phyloP scores from a whole-genome alignment of 2,113 vertebrate species.

The Clarias macrocephalus region DNA sequence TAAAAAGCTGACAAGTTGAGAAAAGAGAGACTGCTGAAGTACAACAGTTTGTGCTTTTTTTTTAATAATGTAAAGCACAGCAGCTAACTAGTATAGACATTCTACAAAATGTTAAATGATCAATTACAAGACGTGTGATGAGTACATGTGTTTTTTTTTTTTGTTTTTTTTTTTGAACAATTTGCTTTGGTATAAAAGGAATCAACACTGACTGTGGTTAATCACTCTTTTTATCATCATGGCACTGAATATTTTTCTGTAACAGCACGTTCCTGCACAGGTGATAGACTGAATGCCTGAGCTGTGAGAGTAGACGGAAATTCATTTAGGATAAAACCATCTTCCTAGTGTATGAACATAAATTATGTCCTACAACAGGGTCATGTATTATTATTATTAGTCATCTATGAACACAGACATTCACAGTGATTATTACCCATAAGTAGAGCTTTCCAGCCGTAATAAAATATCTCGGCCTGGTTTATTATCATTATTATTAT shows the following conservation, averaged over 20 bases:
- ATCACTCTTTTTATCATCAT: background rate
- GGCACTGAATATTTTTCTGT: background rate
- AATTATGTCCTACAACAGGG: background rate
- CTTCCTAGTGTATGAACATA: background rate
- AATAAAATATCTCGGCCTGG: constrained; percentile 11
- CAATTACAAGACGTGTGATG: background rate
- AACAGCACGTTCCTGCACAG: background rate
- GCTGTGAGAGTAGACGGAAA: background rate
- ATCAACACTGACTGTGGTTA: background rate
- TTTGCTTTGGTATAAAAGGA: background rate
- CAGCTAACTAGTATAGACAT: background rate
- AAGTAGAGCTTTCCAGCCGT: background rate
- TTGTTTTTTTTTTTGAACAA: background rate
- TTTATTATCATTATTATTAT: background rate
- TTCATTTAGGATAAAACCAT: background rate
- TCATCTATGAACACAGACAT: background rate
- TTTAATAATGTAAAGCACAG: too few relatives aligned
- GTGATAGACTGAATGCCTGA: background rate
- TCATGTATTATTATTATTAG: background rate
- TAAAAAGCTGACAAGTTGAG: background rate
- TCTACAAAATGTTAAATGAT: background rate
- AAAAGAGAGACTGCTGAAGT: background rate
- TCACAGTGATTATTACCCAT: constrained; percentile 16
- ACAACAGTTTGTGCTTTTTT: background rate
- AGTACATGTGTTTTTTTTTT: background rate